Evolutionary conservation across 2,113 vertebrate species (phyloP).

Genomic region (Toxostoma redivivum): DNA sequence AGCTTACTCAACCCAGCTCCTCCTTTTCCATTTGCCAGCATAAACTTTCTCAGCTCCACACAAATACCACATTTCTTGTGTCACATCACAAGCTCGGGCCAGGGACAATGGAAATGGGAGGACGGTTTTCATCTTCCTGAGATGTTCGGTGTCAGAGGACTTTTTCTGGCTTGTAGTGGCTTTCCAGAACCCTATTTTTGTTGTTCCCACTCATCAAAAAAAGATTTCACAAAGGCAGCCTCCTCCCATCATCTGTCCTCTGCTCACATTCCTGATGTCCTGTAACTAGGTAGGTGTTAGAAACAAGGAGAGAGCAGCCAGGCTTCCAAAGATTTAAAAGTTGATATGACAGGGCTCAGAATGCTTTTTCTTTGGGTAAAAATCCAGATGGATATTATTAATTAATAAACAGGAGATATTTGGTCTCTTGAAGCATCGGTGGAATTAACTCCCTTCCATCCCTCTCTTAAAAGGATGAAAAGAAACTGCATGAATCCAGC

Average conservation of each 20-base stretch:
- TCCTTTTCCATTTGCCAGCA: conserved; percentile 34
- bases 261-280: conserved; percentile 17
- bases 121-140: conserved; percentile 53
- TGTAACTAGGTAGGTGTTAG: conserved; percentile 40
- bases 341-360: neutral
- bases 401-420: conserved; percentile 43
- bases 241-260: conserved; percentile 38
- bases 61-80: conserved; percentile 21
- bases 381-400: conserved; percentile 49
- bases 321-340: conserved; percentile 31
- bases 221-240: conserved; percentile 22
- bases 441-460: conserved; percentile 27
- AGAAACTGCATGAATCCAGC: neutral
- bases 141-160: conserved; percentile 33
- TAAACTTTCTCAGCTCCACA: conserved; percentile 35
- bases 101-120: conserved; percentile 47
- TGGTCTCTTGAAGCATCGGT: neutral
- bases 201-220: conserved; percentile 30
- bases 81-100: conserved; percentile 36
- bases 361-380: neutral
- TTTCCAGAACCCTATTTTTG: conserved; percentile 25
- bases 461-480: neutral
- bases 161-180: conserved; percentile 19
- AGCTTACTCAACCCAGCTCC: conserved; percentile 43
- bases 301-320: conserved; percentile 8